Evolutionary conservation across 2,888 invertebrate genomes (phyloP).

Genomic region (Cheilosia vernalis): DNA sequence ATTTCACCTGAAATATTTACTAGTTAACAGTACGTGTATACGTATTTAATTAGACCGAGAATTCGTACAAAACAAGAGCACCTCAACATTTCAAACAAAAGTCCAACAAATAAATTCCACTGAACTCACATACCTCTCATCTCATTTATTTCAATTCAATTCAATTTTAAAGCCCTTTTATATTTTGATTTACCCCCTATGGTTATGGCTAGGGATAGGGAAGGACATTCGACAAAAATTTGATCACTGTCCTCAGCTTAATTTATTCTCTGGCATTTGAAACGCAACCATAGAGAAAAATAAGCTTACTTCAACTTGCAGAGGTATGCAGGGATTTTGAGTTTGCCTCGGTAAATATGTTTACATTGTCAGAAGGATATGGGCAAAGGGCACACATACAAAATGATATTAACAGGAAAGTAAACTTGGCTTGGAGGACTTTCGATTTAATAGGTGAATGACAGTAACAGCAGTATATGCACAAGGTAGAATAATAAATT

Average conservation of each 20-base stretch:
- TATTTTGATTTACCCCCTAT: background rate
- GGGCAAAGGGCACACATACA: background rate
- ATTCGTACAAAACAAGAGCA: too few relatives aligned
- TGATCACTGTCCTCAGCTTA: slow-evolving; percentile 3
- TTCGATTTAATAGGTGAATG: background rate
- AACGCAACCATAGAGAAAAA: background rate
- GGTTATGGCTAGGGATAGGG: background rate
- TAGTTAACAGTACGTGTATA: too few relatives aligned
- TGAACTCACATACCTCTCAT: too few relatives aligned
- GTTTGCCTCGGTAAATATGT: background rate
- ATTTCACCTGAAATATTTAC: too few relatives aligned
- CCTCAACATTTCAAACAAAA: too few relatives aligned
- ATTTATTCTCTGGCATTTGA: slow-evolving; percentile 21
- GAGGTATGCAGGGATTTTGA: background rate
- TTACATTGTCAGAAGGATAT: background rate
- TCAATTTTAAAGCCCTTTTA: background rate
- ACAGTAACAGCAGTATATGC: background rate
- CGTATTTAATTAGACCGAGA: too few relatives aligned
- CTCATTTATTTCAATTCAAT: too few relatives aligned
- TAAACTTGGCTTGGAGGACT: background rate
- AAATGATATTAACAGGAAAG: background rate
- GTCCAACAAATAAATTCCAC: too few relatives aligned
- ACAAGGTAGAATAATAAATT: background rate
- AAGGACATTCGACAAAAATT: background rate
- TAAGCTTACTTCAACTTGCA: background rate